Evolutionary conservation across 2,888 invertebrate genomes (phyloP).

Genomic region (Drosophila mimetica): DNA sequence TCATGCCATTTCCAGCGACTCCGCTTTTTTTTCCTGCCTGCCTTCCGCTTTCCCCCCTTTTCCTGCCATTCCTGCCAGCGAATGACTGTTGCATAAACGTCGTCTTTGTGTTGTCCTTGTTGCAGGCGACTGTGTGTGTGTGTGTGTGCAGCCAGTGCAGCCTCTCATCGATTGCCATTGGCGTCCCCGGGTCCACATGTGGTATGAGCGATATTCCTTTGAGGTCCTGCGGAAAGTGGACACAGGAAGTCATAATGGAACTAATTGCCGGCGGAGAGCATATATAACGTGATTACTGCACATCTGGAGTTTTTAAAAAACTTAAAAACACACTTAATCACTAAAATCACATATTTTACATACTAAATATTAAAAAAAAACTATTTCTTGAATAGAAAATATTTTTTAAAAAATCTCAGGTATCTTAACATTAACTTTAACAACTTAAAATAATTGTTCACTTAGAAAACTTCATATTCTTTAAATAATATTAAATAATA

Average conservation of each 20-base stretch:
- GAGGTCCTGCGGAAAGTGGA: conserved; percentile 15
- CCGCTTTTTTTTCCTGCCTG: conserved; percentile 37
- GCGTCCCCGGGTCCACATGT: conserved; percentile 57
- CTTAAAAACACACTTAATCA: not conserved
- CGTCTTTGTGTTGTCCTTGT: conserved; percentile 72
- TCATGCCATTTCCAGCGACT: conserved; percentile 47
- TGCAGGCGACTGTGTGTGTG: no score
- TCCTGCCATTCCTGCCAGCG: conserved; percentile 67
- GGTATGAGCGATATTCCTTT: conserved; percentile 50
- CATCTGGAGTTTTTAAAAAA: not conserved
- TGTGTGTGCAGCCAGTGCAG: conserved; percentile 71
- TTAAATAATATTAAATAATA: no score
- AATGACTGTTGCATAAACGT: conserved; percentile 80
- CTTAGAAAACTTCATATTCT: no score
- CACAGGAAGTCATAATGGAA: conserved; percentile 28
- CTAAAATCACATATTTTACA: no score
- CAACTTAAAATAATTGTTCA: no score
- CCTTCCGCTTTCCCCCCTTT: conserved; percentile 17
- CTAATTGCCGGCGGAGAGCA: conserved; percentile 24
- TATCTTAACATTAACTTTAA: no score
- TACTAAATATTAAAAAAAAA: no score
- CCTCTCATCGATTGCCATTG: conserved; percentile 66
- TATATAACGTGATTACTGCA: not conserved
- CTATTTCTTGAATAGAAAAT: no score
- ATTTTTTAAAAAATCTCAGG: no score